Conservation (phyloP, 2,113 vertebrate genomes). For the Pollimyrus isidori region DNA sequence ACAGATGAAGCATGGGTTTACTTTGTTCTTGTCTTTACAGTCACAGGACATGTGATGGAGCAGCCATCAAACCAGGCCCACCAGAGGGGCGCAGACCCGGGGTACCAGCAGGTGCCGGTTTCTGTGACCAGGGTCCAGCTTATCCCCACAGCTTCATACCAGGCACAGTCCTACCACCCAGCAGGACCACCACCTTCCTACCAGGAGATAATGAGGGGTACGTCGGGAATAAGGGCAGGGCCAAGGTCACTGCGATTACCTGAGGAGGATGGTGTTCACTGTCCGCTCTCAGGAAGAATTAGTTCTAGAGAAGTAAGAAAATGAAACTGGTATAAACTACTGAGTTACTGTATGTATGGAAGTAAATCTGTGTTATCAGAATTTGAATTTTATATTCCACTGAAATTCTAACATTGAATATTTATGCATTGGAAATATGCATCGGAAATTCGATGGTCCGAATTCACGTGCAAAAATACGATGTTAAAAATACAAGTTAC, state of each 20-base stretch:
- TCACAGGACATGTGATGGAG: constrained; percentile 61
- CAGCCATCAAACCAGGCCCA: constrained; percentile 39
- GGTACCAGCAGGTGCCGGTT: constrained; percentile 66
- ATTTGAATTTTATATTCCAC: too few species aligned
- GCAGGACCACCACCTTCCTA: constrained; percentile 73
- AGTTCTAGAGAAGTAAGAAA: not conserved
- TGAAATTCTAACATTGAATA: too few species aligned
- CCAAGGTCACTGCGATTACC: not conserved
- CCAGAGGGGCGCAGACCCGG: constrained; percentile 56
- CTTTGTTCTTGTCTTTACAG: constrained; percentile 34
- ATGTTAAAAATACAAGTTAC: too few species aligned
- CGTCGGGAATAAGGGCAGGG: constrained; percentile 17
- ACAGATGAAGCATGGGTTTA: not conserved
- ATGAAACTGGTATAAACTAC: not conserved
- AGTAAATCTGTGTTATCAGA: too few species aligned
- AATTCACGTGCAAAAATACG: too few species aligned
- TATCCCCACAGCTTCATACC: constrained; percentile 41
- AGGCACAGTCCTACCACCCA: constrained; percentile 28
- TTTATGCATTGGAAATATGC: too few species aligned
- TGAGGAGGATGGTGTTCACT: not conserved
- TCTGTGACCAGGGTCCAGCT: constrained; percentile 41
- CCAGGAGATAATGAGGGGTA: constrained; percentile 70
- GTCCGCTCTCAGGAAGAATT: not conserved
- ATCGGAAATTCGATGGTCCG: too few species aligned
- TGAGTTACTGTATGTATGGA: not conserved